Base-by-base conservation (phyloP, 2,113 vertebrate genomes). In the Ceyx margarethae region DNA sequence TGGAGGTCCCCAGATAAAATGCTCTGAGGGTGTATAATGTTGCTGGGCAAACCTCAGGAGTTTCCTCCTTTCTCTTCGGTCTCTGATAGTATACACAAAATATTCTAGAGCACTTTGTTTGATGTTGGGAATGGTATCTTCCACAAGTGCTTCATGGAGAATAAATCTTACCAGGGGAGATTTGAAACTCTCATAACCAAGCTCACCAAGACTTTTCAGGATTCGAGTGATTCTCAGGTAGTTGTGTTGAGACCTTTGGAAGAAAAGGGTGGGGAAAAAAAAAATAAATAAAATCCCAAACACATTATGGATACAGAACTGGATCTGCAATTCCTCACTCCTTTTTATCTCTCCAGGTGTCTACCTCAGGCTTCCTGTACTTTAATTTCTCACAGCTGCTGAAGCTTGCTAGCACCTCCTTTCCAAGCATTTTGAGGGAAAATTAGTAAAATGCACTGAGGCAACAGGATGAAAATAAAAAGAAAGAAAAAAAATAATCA, bases 201-300 rank as follows among this genome's bases (percentile, higher is more conserved):
- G 98, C 90, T 99, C 99, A 2, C 99, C 99, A 50, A 99, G 98
- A 69, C 99, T 99, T 98, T 99, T 99, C 91, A 99, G 97, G 97
- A 99, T 99, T 46, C 99, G 98, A 12, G 99, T 99, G 96, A 99
- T 99, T 87, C 99, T 98, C 95, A 99, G 97, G 95, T 99, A 99
- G 97, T 99, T 99, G 97, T 99, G 99, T 95, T 99, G 99, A 76
- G 99, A 99, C 97, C 99, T 99, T 95, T 29, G 94, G 94, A 85
- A 66, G 81, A 94, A 93, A 76, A 35, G 29, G 15, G 19, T 79
- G 45, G 48, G 22, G 21, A 13, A 77, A 90, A 71, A 90, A 71
- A 48, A 3, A 23, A 7, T 6, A 48, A 23, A 23, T 6, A 48
- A 48, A 48, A 48, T 21, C 66, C 66, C 51, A 53, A 60, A 5